Conservation (phyloP, 2,113 vertebrate species). For the Balaeniceps rex region DNA sequence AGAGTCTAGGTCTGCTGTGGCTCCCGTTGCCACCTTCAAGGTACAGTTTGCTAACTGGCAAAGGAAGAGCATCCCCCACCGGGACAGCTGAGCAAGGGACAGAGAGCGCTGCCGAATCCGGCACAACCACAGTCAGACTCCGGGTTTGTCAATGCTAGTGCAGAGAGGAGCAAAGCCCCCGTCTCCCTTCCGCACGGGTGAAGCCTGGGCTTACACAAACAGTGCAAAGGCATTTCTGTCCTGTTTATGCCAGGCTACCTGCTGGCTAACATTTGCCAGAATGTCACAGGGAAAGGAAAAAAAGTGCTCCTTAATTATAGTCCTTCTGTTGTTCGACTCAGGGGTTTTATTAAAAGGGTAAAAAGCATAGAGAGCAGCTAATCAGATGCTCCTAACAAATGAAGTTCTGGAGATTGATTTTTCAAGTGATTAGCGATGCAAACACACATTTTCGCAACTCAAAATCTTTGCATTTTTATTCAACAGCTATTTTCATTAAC, state of each 20-base stretch:
- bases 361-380: not conserved
- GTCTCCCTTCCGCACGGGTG: not conserved
- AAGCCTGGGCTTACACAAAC: not conserved
- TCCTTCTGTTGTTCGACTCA: not conserved
- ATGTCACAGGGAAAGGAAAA: not conserved
- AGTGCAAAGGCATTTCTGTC: not conserved
- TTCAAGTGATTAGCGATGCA: slow-evolving; percentile 9
- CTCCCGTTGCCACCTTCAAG: not conserved
- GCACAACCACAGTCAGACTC: accelerated
- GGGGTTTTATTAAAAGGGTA: not conserved
- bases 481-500: not conserved
- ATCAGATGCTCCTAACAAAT: not conserved
- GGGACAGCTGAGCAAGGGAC: not conserved
- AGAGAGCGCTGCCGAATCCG: not conserved
- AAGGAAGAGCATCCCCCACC: not conserved
- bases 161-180: not conserved
- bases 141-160: accelerated
- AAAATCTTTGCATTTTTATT: not conserved
- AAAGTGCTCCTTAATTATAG: not conserved
- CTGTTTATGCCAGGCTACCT: not conserved
- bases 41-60: not conserved
- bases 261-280: not conserved
- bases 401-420: not conserved
- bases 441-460: not conserved
- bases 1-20: not conserved